Percentiles rank a stretch among this genome's conserved stretches.
These are phyloP conservation scores for Leucophora obtusa DNA, from an alignment of 2,888 invertebrate species.

Conservation along the genomic window DNA sequence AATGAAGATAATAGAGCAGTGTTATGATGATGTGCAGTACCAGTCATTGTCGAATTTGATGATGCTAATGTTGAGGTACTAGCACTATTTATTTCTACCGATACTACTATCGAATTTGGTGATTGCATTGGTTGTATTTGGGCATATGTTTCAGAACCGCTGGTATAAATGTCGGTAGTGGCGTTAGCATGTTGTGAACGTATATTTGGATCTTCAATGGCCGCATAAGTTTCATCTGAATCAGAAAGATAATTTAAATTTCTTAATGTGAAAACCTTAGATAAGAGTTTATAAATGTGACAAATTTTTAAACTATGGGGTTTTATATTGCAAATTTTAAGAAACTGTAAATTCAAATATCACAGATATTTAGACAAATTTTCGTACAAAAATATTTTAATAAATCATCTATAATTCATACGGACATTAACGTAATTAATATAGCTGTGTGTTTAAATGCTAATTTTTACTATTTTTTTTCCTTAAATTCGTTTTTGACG, in stretches of 20 bases:
- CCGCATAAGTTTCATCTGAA: constrained; percentile 93
- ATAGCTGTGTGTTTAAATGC: too few species aligned
- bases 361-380: too few species aligned
- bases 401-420: too few species aligned
- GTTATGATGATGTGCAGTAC: constrained; percentile 39
- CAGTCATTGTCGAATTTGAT: constrained; percentile 38
- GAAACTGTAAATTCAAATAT: too few species aligned
- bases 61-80: constrained; percentile 59
- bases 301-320: too few species aligned
- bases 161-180: constrained; percentile 83
- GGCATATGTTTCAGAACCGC: constrained; percentile 92
- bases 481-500: too few species aligned
- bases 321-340: too few species aligned
- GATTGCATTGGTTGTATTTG: constrained; percentile 84
- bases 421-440: too few species aligned
- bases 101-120: constrained; percentile 77
- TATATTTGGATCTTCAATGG: constrained; percentile 86
- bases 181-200: constrained; percentile 77
- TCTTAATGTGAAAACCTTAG: too few species aligned
- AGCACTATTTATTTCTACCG: constrained; percentile 77
- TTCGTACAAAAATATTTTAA: too few species aligned
- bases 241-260: not conserved
- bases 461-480: too few species aligned
- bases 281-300: too few species aligned
- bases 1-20: constrained; percentile 37